These are phyloP conservation scores for Volucella zonaria DNA, from an alignment of 2,888 invertebrate genomes.

Conservation along the genomic window DNA sequence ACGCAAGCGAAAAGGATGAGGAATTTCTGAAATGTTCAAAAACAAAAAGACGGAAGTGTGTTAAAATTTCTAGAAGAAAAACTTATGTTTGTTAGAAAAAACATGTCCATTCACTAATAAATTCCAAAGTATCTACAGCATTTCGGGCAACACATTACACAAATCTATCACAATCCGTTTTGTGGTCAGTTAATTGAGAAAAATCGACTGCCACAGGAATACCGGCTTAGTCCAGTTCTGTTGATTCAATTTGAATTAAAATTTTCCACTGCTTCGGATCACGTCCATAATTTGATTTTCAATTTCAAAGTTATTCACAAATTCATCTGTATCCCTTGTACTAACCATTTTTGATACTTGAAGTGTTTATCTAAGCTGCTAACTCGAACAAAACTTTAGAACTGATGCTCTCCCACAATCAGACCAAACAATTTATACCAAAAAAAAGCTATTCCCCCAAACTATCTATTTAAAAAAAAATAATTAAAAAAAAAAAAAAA, in stretches of 20 bases:
- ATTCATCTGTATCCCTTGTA: constrained; percentile 26
- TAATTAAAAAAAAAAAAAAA: constrained; percentile 5
- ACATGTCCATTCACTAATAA: neutral
- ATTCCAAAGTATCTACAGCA: too few species aligned
- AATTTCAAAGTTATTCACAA: neutral
- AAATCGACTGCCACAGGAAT: constrained; percentile 9
- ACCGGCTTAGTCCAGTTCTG: neutral
- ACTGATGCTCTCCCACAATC: constrained; percentile 80
- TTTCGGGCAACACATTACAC: too few species aligned
- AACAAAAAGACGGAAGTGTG: constrained; percentile 24
- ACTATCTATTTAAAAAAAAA: constrained; percentile 1
- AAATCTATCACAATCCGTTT: neutral
- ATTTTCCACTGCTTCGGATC: neutral
- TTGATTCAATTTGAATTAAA: neutral
- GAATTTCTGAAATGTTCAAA: constrained; percentile 78
- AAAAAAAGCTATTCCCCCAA: constrained; percentile 66
- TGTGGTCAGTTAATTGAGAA: neutral
- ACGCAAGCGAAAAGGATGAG: constrained; percentile 78
- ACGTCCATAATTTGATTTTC: constrained; percentile 17
- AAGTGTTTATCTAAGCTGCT: constrained; percentile 62
- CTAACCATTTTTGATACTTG: constrained; percentile 55
- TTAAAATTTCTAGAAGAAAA: neutral
- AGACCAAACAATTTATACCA: constrained; percentile 80
- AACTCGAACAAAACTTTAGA: constrained; percentile 79
- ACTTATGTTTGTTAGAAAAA: neutral